Percentiles rank a stretch among this genome's conserved stretches.
Evolutionary conservation across 2,113 vertebrate genomes (phyloP).

Genomic region (Syngnathus floridae): DNA sequence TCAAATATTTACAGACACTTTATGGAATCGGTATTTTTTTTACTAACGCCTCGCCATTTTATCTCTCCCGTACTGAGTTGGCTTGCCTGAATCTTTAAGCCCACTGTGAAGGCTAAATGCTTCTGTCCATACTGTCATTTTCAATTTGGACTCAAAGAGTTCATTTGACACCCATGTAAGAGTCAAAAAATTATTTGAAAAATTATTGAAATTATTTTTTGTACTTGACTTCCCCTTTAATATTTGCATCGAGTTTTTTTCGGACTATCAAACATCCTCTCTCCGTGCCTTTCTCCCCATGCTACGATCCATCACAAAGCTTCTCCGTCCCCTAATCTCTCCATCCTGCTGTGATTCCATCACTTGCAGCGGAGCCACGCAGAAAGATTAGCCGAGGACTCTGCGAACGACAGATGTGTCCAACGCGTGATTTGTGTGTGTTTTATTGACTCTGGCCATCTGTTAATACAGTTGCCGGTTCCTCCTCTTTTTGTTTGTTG

Average conservation of each 20-base stretch:
- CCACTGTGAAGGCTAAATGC: not conserved
- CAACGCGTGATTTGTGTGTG: conserved; percentile 69
- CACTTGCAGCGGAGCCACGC: conserved; percentile 53
- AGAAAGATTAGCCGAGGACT: conserved; percentile 61
- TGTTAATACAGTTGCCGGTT: conserved; percentile 78
- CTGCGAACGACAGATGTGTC: conserved; percentile 68
- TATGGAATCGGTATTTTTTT: not conserved
- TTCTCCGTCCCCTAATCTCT: conserved; percentile 47
- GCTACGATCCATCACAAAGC: conserved; percentile 47
- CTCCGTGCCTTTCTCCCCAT: conserved; percentile 35
- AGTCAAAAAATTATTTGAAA: not conserved
- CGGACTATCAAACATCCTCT: conserved; percentile 20
- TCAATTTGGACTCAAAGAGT: not conserved
- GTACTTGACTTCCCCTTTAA: not conserved
- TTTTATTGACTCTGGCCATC: conserved; percentile 79
- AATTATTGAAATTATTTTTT: too few relatives aligned
- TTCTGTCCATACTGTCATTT: not conserved
- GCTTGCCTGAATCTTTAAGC: not conserved
- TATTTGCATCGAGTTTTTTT: conserved; percentile 11
- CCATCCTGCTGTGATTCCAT: conserved; percentile 58
- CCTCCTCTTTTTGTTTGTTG: conserved; percentile 67
- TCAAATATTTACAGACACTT: conserved; percentile 1
- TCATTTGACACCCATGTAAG: not conserved
- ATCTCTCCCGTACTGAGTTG: not conserved
- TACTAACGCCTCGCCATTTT: not conserved